These are phyloP conservation scores for Alligator sinensis DNA, from an alignment of 2,113 vertebrate genomes.

Conservation along the genomic window DNA sequence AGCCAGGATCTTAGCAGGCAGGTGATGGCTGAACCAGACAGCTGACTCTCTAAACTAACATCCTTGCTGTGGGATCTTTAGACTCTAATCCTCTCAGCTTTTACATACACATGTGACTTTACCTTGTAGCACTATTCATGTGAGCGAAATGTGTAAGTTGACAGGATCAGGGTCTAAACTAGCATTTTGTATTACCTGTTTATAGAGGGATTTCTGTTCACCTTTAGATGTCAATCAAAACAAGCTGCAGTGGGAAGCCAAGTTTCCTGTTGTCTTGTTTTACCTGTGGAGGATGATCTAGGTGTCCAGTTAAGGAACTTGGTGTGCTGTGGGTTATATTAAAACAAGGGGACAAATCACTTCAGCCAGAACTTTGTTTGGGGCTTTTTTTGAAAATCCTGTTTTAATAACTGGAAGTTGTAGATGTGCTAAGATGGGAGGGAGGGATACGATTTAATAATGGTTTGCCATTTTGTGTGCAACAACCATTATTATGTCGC, in stretches of 20 bases:
- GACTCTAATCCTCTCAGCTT: background rate
- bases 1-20: background rate
- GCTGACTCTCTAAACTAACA: background rate
- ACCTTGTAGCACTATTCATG: background rate
- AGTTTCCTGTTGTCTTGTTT: conserved; percentile 25
- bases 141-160: background rate
- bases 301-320: background rate
- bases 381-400: conserved; percentile 47
- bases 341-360: conserved; percentile 68
- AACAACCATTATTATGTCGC: conserved; percentile 64
- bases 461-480: conserved; percentile 43
- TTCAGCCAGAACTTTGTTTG: conserved; percentile 28
- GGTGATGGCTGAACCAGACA: background rate
- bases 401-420: conserved; percentile 78
- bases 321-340: conserved; percentile 35
- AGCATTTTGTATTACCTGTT: background rate
- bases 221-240: conserved; percentile 47
- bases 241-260: conserved; percentile 36
- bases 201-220: conserved; percentile 70
- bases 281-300: background rate
- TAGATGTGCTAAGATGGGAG: conserved; percentile 26
- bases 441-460: conserved; percentile 36
- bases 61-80: background rate
- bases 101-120: rapidly evolving
- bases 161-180: background rate